Evolutionary conservation across 2,888 invertebrate genomes (phyloP).

Genomic region (Stomorhina lunata): DNA sequence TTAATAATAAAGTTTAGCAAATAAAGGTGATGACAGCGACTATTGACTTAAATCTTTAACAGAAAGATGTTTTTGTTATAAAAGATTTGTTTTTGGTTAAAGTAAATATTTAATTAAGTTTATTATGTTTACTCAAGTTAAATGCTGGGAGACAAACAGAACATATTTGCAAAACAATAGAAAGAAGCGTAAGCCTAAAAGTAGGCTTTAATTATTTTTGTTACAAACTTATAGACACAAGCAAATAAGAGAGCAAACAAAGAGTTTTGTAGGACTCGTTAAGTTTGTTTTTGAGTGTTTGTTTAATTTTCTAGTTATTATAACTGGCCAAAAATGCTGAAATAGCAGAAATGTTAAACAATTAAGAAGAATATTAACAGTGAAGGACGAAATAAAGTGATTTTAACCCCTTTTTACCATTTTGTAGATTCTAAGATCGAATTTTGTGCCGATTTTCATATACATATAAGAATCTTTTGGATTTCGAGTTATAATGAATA

Average conservation of each 20-base stretch:
- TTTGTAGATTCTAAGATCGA: not conserved
- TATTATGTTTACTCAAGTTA: not conserved
- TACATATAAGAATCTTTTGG: too few relatives aligned
- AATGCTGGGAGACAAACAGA: not conserved
- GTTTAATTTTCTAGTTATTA: slow-evolving; percentile 39
- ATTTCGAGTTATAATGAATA: too few relatives aligned
- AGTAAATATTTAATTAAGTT: slow-evolving; percentile 47
- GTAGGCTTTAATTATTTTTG: slow-evolving; percentile 27
- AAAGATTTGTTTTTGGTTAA: slow-evolving; percentile 13
- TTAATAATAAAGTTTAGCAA: not conserved
- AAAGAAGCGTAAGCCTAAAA: slow-evolving; percentile 29
- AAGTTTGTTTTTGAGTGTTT: slow-evolving; percentile 30
- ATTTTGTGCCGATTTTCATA: too few relatives aligned
- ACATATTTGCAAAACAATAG: slow-evolving; percentile 18
- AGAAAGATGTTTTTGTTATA: not conserved
- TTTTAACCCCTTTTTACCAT: not conserved
- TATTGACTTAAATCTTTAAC: not conserved
- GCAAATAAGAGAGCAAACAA: not conserved
- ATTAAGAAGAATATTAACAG: not conserved
- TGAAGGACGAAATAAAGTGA: not conserved
- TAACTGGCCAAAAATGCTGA: not conserved
- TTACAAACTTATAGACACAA: not conserved
- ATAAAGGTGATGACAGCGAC: slow-evolving; percentile 1
- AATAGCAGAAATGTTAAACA: not conserved
- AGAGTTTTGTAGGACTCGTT: not conserved